Conservation (phyloP, 1,140 invertebrate species). For the Atta texana region DNA sequence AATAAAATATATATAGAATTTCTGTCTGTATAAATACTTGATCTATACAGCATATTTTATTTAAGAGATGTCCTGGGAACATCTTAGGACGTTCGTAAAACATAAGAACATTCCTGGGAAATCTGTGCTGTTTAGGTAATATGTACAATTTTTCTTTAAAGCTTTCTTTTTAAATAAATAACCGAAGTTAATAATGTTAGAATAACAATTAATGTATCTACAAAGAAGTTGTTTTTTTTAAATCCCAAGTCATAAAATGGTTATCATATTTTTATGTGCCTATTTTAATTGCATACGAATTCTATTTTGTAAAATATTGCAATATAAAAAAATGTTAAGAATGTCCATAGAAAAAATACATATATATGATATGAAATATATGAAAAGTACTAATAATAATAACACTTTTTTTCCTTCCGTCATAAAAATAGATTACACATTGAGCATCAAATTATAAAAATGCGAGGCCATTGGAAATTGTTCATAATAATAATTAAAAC, state of each 20-base stretch:
- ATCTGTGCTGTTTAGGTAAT: not conserved
- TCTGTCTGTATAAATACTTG: not conserved
- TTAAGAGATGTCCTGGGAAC: too few species aligned
- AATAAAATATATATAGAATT: not conserved
- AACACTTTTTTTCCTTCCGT: not conserved
- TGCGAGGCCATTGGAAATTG: not conserved
- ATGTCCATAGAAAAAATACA: not conserved
- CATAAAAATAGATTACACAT: not conserved
- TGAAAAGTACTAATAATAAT: not conserved
- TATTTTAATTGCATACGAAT: not conserved
- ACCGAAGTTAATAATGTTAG: not conserved
- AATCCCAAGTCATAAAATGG: not conserved
- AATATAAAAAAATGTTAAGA: not conserved
- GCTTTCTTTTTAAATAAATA: not conserved
- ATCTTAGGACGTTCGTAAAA: too few species aligned
- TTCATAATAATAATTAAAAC: constrained; percentile 8
- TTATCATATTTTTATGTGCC: not conserved
- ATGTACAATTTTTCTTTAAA: constrained; percentile 5
- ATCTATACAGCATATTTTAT: too few species aligned
- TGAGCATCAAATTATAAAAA: not conserved
- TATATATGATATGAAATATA: not conserved
- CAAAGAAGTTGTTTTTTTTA: not conserved
- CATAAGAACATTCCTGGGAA: too few species aligned
- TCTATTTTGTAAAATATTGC: constrained; percentile 10
- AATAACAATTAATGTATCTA: not conserved